Conservation (phyloP, 2,888 invertebrate species). For the Brenthis hecate region DNA sequence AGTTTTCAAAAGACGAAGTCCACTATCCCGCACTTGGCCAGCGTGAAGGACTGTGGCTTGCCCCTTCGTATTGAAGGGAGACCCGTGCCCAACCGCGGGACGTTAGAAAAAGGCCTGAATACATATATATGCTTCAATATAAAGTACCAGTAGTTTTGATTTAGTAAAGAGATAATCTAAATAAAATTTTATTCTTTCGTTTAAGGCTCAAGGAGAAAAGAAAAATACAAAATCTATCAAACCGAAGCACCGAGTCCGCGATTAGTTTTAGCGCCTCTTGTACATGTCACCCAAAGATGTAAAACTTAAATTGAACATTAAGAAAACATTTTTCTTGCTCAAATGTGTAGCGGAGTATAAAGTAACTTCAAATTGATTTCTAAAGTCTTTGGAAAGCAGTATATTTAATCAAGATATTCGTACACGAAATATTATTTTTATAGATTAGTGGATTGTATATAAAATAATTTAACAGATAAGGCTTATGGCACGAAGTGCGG, state of each 20-base stretch:
- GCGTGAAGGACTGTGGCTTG: too few species aligned
- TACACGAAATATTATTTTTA: neutral
- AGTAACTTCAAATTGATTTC: constrained; percentile 11
- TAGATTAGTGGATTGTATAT: neutral
- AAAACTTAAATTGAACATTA: constrained; percentile 29
- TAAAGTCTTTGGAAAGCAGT: neutral
- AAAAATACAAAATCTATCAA: constrained; percentile 9
- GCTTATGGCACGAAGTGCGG: too few species aligned
- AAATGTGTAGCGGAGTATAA: constrained; percentile 4
- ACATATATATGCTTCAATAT: too few species aligned
- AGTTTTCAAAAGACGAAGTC: too few species aligned
- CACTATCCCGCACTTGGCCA: too few species aligned
- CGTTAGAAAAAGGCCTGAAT: too few species aligned
- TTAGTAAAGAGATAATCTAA: too few species aligned
- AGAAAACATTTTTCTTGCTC: constrained; percentile 22
- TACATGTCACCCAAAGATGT: constrained; percentile 17
- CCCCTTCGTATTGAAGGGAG: too few species aligned
- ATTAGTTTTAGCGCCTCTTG: constrained; percentile 14
- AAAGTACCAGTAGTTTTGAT: too few species aligned
- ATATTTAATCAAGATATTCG: neutral
- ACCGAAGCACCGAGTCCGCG: constrained; percentile 7
- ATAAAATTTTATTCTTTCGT: neutral
- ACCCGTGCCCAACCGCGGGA: too few species aligned
- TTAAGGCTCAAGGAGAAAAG: neutral
- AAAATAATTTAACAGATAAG: too few species aligned